Evolutionary conservation across 2,888 invertebrate species (phyloP).

Genomic region (Eulithis prunata): DNA sequence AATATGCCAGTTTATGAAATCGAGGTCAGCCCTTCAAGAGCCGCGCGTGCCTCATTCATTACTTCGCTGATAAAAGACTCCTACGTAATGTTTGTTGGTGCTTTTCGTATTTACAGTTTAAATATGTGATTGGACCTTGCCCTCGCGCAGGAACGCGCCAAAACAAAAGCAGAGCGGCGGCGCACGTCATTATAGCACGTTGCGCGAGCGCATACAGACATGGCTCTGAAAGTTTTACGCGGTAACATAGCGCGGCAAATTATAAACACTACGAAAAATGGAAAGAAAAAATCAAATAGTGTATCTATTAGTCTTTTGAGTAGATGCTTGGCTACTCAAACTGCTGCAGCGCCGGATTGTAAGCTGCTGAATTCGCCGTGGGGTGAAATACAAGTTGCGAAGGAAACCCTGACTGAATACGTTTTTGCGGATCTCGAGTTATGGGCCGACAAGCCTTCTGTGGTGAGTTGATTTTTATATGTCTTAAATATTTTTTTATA

Average conservation of each 20-base stretch:
- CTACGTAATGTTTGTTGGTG: slow-evolving; percentile 51
- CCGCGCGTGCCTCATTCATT: slow-evolving; percentile 47
- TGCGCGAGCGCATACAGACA: slow-evolving; percentile 67
- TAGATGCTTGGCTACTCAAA: slow-evolving; percentile 65
- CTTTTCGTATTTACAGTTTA: slow-evolving; percentile 54
- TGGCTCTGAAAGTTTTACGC: slow-evolving; percentile 79
- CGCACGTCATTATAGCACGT: slow-evolving; percentile 59
- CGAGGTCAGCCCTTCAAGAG: slow-evolving; percentile 22
- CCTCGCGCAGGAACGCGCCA: slow-evolving; percentile 67
- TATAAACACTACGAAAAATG: slow-evolving; percentile 60
- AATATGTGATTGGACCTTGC: slow-evolving; percentile 73
- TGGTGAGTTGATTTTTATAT: slow-evolving; percentile 80
- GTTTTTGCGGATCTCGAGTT: slow-evolving; percentile 83
- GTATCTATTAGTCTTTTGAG: slow-evolving; percentile 44
- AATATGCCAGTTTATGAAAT: slow-evolving; percentile 19
- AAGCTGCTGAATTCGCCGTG: slow-evolving; percentile 72
- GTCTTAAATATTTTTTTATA: no score
- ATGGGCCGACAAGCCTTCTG: slow-evolving; percentile 85
- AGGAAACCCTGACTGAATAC: slow-evolving; percentile 84
- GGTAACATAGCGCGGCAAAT: slow-evolving; percentile 72
- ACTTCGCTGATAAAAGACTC: slow-evolving; percentile 45
- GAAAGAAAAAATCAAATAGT: slow-evolving; percentile 46
- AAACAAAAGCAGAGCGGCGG: slow-evolving; percentile 52
- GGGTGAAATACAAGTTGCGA: slow-evolving; percentile 81
- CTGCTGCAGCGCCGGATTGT: slow-evolving; percentile 61